Evolutionary conservation across 2,113 vertebrate species (phyloP).

Genomic region (Hipposideros armiger): DNA sequence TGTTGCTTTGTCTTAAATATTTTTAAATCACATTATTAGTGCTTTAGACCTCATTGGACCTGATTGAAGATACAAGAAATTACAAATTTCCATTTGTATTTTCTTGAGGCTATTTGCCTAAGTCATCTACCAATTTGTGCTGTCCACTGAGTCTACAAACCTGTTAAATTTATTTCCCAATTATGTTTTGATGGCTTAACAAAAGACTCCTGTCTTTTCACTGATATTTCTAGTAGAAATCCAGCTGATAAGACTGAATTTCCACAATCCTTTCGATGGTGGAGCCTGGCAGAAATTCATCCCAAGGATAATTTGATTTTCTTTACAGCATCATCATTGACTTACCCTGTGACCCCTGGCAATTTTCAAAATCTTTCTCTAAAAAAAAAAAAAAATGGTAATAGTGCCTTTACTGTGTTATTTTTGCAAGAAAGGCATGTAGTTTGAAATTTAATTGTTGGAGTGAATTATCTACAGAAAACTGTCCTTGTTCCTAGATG

Average conservation of each 20-base stretch:
- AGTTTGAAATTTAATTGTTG: slow-evolving; percentile 57
- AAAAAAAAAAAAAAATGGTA: background rate
- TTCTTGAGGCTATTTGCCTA: background rate
- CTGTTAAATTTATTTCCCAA: slow-evolving; percentile 41
- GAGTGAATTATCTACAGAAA: slow-evolving; percentile 41
- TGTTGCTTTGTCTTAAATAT: background rate
- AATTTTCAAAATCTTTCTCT: slow-evolving; percentile 55
- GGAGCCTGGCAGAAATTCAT: slow-evolving; percentile 43
- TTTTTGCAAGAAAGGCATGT: background rate
- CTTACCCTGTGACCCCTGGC: background rate
- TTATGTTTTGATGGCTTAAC: background rate
- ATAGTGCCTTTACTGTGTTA: background rate
- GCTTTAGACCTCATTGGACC: slow-evolving; percentile 10
- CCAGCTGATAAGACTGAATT: background rate
- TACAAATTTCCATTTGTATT: slow-evolving; percentile 38
- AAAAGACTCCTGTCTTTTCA: background rate
- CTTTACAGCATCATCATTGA: slow-evolving; percentile 9
- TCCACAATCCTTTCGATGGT: background rate
- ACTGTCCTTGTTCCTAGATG: slow-evolving; percentile 32
- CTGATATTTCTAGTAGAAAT: slow-evolving; percentile 39
- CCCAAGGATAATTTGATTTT: slow-evolving; percentile 51
- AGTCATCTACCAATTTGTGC: background rate
- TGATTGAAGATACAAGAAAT: slow-evolving; percentile 25
- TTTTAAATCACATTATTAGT: slow-evolving; percentile 14
- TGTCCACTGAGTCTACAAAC: slow-evolving; percentile 5